phyloP scores from a whole-genome alignment of 2,797 vertebrate species.

The Simalia tracyae region DNA sequence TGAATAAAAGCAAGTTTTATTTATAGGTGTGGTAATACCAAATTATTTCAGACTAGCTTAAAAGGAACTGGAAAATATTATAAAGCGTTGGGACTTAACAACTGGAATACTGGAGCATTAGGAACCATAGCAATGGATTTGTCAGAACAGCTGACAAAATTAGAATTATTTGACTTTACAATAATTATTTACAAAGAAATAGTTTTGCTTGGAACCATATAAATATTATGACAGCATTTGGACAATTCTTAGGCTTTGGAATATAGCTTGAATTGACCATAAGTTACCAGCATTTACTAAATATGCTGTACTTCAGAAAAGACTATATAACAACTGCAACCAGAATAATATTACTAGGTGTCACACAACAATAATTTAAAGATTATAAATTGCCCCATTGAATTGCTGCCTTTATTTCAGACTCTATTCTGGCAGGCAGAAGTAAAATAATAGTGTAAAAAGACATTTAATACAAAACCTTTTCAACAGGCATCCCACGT shows the following conservation, averaged over 20 bases:
- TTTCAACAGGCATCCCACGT: not conserved
- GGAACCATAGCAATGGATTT: not conserved
- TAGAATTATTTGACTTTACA: not conserved
- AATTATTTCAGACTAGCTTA: not conserved
- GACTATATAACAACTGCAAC: not conserved
- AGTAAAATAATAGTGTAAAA: not conserved
- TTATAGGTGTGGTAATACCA: not conserved
- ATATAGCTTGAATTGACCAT: not conserved
- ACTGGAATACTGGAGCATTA: not conserved
- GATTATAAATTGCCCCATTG: not conserved
- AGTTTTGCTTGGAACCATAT: not conserved
- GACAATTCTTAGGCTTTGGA: not conserved
- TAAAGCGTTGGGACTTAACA: not conserved
- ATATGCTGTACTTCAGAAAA: not conserved
- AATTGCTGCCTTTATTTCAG: not conserved
- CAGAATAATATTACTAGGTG: not conserved
- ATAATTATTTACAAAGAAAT: not conserved
- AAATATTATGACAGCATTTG: not conserved
- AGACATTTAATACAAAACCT: not conserved
- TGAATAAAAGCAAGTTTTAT: not conserved
- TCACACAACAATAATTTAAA: not conserved
- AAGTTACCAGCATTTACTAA: not conserved
- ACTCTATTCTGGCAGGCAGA: not conserved
- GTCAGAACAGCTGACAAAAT: not conserved
- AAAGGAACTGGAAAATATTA: not conserved